phyloP scores from a whole-genome alignment of 2,113 vertebrate species.

The Toxostoma redivivum region DNA sequence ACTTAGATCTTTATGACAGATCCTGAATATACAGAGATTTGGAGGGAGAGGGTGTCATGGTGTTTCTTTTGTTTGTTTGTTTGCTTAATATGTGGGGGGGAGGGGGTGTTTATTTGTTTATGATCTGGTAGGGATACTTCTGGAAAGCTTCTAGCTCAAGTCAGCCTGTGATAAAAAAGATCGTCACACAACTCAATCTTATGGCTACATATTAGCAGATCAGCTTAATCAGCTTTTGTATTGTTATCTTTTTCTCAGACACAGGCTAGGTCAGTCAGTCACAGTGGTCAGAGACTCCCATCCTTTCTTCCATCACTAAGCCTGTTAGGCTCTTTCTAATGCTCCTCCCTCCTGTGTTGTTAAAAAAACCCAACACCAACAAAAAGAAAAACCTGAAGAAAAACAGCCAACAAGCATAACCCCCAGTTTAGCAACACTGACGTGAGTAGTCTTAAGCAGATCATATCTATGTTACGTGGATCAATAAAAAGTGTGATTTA shows the following conservation, averaged over 20 bases:
- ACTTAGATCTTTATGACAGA: background rate
- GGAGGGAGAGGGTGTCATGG: fast-evolving
- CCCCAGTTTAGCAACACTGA: background rate
- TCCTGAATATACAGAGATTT: background rate
- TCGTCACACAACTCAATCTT: background rate
- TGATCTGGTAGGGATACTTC: background rate
- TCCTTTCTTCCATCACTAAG: background rate
- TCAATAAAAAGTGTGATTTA: background rate
- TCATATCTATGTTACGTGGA: background rate
- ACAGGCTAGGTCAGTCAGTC: background rate
- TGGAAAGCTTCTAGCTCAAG: background rate
- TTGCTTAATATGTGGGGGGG: background rate
- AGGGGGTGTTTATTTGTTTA: background rate
- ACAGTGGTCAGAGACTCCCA: background rate
- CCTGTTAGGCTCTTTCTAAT: background rate
- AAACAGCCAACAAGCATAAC: background rate
- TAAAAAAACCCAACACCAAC: background rate
- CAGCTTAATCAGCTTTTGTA: background rate
- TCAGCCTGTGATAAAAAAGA: constrained; percentile 9
- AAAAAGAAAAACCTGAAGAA: background rate
- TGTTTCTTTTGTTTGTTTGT: background rate
- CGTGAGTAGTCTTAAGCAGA: background rate
- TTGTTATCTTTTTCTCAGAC: constrained; percentile 12
- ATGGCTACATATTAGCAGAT: constrained; percentile 32
- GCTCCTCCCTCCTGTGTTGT: background rate